Conservation (phyloP, 1,140 invertebrate genomes). For the Drosophila arizonae region DNA sequence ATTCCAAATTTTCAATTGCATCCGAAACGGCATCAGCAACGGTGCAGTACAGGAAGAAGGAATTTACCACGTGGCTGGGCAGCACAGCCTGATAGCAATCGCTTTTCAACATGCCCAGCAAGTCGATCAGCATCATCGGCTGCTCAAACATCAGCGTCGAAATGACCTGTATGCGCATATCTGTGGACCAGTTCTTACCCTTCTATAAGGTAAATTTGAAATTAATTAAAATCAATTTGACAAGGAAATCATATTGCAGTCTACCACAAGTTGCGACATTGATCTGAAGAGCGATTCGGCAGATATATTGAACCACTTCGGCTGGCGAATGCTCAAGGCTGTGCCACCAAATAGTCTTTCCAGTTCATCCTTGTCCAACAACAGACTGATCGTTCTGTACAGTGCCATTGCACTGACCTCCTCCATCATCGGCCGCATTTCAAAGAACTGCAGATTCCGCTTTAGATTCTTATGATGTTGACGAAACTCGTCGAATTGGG, state of each 20-base stretch:
- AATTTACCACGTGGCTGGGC: conserved; percentile 36
- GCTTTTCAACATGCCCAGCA: conserved; percentile 58
- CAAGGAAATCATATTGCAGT: neutral
- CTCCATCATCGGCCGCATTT: conserved; percentile 22
- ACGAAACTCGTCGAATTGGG: conserved; percentile 18
- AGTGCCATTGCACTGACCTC: conserved; percentile 42
- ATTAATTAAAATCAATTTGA: neutral
- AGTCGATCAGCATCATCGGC: conserved; percentile 51
- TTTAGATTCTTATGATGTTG: conserved; percentile 29
- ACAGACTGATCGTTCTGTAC: conserved; percentile 22
- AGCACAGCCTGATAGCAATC: conserved; percentile 50
- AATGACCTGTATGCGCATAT: conserved; percentile 37
- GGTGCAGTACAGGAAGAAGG: conserved; percentile 56
- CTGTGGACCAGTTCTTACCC: neutral
- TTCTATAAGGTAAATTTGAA: neutral
- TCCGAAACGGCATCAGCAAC: conserved; percentile 62
- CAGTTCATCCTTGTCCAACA: conserved; percentile 43
- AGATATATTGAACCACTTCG: conserved; percentile 45
- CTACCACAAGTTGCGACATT: conserved; percentile 38
- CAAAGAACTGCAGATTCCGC: conserved; percentile 28
- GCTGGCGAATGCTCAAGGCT: neutral
- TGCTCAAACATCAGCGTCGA: conserved; percentile 42
- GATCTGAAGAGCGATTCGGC: conserved; percentile 32
- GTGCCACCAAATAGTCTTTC: conserved; percentile 27
- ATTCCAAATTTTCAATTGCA: neutral